A percentile compares a stretch with the other conserved stretches of the same genome.
Conservation (phyloP, 2,797 vertebrate species). For the Eutrigla gurnardus region DNA sequence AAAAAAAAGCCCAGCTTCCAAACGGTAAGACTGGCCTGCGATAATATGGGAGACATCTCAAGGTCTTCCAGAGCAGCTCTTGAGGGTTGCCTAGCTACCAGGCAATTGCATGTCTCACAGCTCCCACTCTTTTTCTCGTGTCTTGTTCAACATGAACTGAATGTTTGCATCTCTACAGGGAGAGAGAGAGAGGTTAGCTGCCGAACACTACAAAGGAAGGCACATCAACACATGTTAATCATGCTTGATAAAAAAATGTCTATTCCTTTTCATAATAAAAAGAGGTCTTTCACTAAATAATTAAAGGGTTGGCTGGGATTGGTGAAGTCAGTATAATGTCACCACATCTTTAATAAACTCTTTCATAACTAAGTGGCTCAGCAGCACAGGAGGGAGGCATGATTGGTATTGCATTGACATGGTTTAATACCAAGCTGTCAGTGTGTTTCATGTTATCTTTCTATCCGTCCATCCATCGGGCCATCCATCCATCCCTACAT, state of each 20-base stretch:
- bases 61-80: conserved; percentile 78
- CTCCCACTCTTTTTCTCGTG: conserved; percentile 70
- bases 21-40: conserved; percentile 56
- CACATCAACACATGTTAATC: conserved; percentile 71
- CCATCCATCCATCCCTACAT: background rate
- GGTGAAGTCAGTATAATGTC: conserved; percentile 62
- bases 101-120: conserved; percentile 72
- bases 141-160: conserved; percentile 74
- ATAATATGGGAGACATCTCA: conserved; percentile 75
- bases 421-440: conserved; percentile 44
- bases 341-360: conserved; percentile 61
- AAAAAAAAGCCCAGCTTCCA: conserved; percentile 44
- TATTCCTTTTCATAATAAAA: conserved; percentile 53
- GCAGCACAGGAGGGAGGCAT: conserved; percentile 42
- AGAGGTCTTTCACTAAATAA: conserved; percentile 65
- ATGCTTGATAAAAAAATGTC: conserved; percentile 44
- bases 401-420: conserved; percentile 42
- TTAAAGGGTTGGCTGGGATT: conserved; percentile 61
- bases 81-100: conserved; percentile 83
- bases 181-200: conserved; percentile 53
- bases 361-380: conserved; percentile 43
- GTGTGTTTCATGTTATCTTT: conserved; percentile 10
- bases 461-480: conserved; percentile 2
- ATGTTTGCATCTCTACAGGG: conserved; percentile 59
- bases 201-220: conserved; percentile 59